Base-by-base conservation (phyloP, 2,888 invertebrate genomes). In the Julus scandinavius region DNA sequence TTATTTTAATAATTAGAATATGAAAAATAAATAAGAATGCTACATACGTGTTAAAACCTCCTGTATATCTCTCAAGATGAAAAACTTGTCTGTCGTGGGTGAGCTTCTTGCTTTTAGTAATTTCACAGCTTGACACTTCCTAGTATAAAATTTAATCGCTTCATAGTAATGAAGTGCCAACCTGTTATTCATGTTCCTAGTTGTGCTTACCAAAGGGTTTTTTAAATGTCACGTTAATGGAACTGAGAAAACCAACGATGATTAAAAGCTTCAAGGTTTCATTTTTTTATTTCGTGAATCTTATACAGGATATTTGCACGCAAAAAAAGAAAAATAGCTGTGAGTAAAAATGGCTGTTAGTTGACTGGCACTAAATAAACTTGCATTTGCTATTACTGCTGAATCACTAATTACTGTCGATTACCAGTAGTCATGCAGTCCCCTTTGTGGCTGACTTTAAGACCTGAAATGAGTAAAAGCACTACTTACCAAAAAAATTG, bases 161-260 rank as follows among this genome's bases (percentile, higher is more conserved):
- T 63, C 2, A 63, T n/a, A n/a, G 63, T n/a, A 17, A 63, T n/a
- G 63, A 20, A n/a, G 63, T n/a, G 63, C 63, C 49, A 49, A 49
- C 49, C 49, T 49, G 49, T 49, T 49, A 49, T n/a, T 63, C 63
- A 20, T 63, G 63, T 63, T 63, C 20, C n/a, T n/a, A n/a, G n/a
- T 63, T n/a, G n/a, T n/a, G 63, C 63, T 63, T 63, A n/a, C 63
- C n/a, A 63, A 63, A 63, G 63, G n/a, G 49, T 49, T 49, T 49
- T n/a, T 63, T 11, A 63, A 63, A 63, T 63, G 63, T 63, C 63
- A 63, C 63, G 63, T n/a, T 20, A 63, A n/a, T n/a, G 63, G 20
- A n/a, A 63, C 63, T n/a, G n/a, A 13, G 9, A 49, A 63, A 63
- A 63, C 17, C 63, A n/a, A 63, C 63, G 5, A 9, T 7, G 49